Base-by-base conservation (phyloP, 2,888 invertebrate genomes). In the Dione juno region DNA sequence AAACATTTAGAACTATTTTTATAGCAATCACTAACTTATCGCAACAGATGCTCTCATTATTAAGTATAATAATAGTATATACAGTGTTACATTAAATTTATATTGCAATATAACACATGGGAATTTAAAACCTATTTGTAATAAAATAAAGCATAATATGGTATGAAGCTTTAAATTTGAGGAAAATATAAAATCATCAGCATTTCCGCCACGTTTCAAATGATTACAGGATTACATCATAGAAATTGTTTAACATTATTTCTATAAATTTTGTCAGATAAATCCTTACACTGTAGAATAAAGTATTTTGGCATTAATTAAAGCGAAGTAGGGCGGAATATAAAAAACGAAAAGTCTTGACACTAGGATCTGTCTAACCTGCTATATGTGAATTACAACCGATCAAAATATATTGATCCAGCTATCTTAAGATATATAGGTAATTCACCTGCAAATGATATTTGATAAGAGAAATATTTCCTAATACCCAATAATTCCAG, bases 191-290 rank as follows among this genome's bases (percentile, higher is more conserved):
- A 65, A 67, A 66, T 52, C 53, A 52, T 45, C 40, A 64, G 67
- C 66, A 69, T 72, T 69, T 71, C 71, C 71, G 71, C 53, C 52
- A 69, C 67, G 53, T 64, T 69, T 41, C 50, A 59, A 66, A 66
- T 68, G 61, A 70, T 69, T 69, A 65, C 14, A 19, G 7, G 67
- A 59, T 74, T 74, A 72, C 72, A 74, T 72, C 74, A 74, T 54
- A 63, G 50, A 61, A 69, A 21, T n/a, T 53, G 52, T 43, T 50
- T 64, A 37, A 41, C 28, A 66, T 28, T 28, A 2, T 28, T 28
- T 5, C 5, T 28, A 28, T 28, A 28, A 28, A 28, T 28, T 2
- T 28, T n/a, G n/a, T n/a, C n/a, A n/a, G n/a, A n/a, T n/a, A n/a
- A n/a, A n/a, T n/a, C n/a, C n/a, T n/a, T n/a, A n/a, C n/a, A n/a